Percentiles rank a stretch among this genome's conserved stretches.
Evolutionary conservation across 2,888 invertebrate species (phyloP).

Genomic region (Ophioninae sp.): DNA sequence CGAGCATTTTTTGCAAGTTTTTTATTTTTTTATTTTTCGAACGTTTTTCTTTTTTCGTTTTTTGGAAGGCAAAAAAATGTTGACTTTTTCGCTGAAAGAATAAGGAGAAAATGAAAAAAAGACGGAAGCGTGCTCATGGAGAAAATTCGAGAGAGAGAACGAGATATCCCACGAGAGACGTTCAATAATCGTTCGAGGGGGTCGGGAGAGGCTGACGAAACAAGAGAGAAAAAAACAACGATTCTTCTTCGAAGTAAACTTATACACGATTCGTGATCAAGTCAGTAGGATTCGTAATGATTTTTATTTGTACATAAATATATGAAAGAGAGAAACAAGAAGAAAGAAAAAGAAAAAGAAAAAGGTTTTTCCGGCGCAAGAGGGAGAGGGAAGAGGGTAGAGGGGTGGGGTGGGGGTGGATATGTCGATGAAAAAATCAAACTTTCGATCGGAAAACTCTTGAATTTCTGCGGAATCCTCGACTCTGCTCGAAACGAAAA

Average conservation of each 20-base stretch:
- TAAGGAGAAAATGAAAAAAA: constrained; percentile 53
- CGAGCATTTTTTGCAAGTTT: no score
- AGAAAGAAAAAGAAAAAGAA: constrained; percentile 39
- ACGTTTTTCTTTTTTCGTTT: constrained; percentile 74
- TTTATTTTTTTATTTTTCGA: constrained; percentile 73
- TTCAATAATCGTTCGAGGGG: constrained; percentile 29
- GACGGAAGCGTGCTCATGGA: constrained; percentile 62
- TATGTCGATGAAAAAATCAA: constrained; percentile 10
- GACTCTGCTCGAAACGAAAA: constrained; percentile 59
- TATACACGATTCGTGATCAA: constrained; percentile 59
- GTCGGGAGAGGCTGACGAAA: constrained; percentile 44
- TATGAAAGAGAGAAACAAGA: constrained; percentile 49
- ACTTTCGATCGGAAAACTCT: constrained; percentile 49
- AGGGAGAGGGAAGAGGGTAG: constrained; percentile 38
- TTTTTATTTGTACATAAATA: constrained; percentile 66
- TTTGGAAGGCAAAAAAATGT: constrained; percentile 53
- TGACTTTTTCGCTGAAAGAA: no score
- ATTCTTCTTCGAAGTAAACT: constrained; percentile 7
- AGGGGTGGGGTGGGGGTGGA: constrained; percentile 40
- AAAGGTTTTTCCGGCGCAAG: constrained; percentile 11
- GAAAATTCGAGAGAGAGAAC: constrained; percentile 52
- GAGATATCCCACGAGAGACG: constrained; percentile 46
- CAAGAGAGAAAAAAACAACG: constrained; percentile 36
- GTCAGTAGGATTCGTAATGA: constrained; percentile 64
- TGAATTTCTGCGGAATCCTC: constrained; percentile 60